These are phyloP conservation scores for Macquaria ambigua DNA, from an alignment of 2,113 vertebrate species.

Conservation along the genomic window DNA sequence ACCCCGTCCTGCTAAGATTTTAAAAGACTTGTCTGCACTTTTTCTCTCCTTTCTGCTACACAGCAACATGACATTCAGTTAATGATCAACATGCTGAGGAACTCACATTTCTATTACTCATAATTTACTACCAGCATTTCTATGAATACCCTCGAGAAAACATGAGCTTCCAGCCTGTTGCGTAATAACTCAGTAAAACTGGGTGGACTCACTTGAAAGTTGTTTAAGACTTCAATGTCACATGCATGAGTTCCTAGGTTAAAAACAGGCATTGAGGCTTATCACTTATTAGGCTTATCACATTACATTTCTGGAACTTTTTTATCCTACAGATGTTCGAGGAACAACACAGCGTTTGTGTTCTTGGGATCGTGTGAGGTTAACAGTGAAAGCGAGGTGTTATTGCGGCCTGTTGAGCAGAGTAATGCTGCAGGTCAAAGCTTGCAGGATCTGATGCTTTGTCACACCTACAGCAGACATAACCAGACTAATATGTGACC, in stretches of 20 bases:
- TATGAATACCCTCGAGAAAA: not conserved
- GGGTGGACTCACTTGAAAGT: not conserved
- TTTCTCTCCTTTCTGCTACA: not conserved
- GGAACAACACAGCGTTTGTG: not conserved
- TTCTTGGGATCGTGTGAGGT: not conserved
- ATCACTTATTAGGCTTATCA: not conserved
- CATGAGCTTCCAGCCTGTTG: not conserved
- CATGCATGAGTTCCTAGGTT: not conserved
- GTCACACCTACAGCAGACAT: not conserved
- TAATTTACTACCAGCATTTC: not conserved
- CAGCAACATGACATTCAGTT: not conserved
- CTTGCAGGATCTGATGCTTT: not conserved
- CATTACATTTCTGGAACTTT: not conserved
- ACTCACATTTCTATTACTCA: not conserved
- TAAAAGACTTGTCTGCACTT: not conserved
- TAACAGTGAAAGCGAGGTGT: not conserved
- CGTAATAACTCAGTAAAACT: not conserved
- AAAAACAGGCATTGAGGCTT: not conserved
- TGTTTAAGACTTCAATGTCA: not conserved
- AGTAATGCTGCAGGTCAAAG: constrained; percentile 6
- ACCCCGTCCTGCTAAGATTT: not conserved
- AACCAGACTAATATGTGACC: not conserved
- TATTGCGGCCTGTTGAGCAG: not conserved
- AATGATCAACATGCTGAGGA: not conserved
- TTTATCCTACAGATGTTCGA: not conserved